Evolutionary conservation across 37 sponge, comb jelly and placozoan species (phyloP).

Genomic region (Ianthella basta): DNA sequence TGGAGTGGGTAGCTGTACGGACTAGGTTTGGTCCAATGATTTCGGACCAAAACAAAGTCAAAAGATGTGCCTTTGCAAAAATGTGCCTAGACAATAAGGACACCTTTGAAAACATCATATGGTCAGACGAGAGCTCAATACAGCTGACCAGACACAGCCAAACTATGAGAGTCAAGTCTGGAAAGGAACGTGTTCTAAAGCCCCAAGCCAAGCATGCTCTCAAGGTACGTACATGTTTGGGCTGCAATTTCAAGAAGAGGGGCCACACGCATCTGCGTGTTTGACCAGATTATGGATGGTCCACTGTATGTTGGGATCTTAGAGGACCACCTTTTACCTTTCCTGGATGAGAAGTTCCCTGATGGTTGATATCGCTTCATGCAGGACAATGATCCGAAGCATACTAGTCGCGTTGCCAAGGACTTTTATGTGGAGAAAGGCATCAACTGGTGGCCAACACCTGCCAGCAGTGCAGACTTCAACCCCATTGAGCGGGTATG

Average conservation of each 20-base stretch:
- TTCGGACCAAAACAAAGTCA: no score
- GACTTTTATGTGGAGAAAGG: background rate
- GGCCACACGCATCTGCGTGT: conserved; percentile 11
- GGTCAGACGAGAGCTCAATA: no score
- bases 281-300: conserved; percentile 13
- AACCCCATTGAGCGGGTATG: background rate
- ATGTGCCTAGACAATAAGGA: no score
- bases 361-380: conserved; percentile 5
- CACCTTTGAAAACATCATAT: no score
- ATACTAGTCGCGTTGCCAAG: background rate
- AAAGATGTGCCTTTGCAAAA: no score
- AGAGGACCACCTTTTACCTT: conserved; percentile 8
- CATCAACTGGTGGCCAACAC: conserved; percentile 31
- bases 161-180: no score
- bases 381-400: conserved; percentile 32
- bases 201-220: no score
- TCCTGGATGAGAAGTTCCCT: background rate
- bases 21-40: no score
- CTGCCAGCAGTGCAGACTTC: background rate
- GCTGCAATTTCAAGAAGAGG: background rate
- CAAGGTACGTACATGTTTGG: no score
- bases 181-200: no score
- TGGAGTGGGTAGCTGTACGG: no score
- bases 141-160: no score
- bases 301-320: conserved; percentile 9